Conservation (phyloP, 2,113 vertebrate genomes). For the Engraulis encrasicolus region DNA sequence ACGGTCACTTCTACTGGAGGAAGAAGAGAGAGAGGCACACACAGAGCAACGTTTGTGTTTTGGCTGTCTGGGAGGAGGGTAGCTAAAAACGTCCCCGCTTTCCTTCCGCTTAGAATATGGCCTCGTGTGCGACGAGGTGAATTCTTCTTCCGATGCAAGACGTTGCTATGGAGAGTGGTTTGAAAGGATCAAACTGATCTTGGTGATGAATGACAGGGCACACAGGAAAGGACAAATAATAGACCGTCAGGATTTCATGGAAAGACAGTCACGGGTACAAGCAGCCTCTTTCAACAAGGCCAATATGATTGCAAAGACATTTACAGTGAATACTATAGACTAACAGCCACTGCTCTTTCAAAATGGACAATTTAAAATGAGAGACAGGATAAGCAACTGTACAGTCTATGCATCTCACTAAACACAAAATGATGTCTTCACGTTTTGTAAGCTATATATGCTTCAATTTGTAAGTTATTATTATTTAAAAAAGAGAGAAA, state of each 20-base stretch:
- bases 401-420: background rate
- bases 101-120: constrained; percentile 65
- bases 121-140: constrained; percentile 78
- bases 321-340: no score
- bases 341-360: background rate
- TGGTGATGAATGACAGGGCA: constrained; percentile 73
- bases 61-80: constrained; percentile 61
- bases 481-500: background rate
- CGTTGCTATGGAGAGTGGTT: constrained; percentile 80
- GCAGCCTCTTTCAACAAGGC: constrained; percentile 35
- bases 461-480: background rate
- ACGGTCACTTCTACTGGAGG: constrained; percentile 57
- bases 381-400: background rate
- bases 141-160: constrained; percentile 78
- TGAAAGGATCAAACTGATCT: constrained; percentile 82
- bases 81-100: constrained; percentile 70
- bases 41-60: constrained; percentile 78
- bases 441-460: background rate
- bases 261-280: constrained; percentile 49
- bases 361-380: background rate
- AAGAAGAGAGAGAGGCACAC: constrained; percentile 53
- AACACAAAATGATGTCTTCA: background rate
- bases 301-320: constrained; percentile 8
- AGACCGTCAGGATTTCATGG: constrained; percentile 62
- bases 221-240: constrained; percentile 70